Evolutionary conservation across 1,140 invertebrate genomes (phyloP).

Genomic region (Holcopasites calliopsidis): DNA sequence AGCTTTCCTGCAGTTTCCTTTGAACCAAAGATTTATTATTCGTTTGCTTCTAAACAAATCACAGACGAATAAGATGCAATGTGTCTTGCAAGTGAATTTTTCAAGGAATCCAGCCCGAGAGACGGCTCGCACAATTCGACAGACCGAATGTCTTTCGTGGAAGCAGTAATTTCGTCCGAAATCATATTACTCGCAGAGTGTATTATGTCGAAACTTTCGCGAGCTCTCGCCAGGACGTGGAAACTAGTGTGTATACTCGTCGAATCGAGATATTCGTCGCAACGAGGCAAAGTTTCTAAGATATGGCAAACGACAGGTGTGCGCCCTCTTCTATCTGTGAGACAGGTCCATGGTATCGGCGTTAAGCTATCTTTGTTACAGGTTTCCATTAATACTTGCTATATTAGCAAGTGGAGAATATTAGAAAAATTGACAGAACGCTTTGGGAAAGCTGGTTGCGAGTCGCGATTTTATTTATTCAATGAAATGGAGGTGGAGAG

Average conservation of each 20-base stretch:
- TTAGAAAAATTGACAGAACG: constrained; percentile 1
- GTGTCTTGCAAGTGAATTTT: not conserved
- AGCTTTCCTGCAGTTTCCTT: no score
- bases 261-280: constrained; percentile 37
- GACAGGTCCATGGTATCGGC: constrained; percentile 20
- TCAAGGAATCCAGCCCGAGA: constrained; percentile 17
- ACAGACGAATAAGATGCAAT: not conserved
- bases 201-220: constrained; percentile 33
- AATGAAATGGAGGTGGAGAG: not conserved
- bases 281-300: constrained; percentile 43
- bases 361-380: constrained; percentile 40
- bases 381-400: no score
- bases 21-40: no score
- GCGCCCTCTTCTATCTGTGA: no score
- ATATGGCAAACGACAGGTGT: constrained; percentile 23
- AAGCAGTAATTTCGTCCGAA: constrained; percentile 44
- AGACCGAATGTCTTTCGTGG: constrained; percentile 14
- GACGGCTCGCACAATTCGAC: no score
- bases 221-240: constrained; percentile 24
- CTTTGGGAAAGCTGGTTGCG: not conserved
- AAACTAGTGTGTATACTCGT: constrained; percentile 9
- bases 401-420: not conserved
- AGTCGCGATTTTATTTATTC: not conserved
- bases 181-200: constrained; percentile 33
- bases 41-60: no score